These are phyloP conservation scores for Sepioteuthis lessoniana DNA, from an alignment of 2,888 invertebrate species.

Conservation along the genomic window DNA sequence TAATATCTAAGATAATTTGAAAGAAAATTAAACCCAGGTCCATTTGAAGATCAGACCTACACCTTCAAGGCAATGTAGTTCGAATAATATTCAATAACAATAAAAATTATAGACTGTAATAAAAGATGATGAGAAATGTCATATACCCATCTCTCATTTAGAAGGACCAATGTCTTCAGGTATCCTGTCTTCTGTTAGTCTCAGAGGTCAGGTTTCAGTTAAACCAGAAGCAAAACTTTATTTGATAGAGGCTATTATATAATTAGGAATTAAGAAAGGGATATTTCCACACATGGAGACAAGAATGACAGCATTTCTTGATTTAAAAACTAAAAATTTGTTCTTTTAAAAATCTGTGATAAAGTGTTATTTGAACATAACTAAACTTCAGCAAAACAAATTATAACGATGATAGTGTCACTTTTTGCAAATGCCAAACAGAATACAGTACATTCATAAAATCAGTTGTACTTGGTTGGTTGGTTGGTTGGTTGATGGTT, in stretches of 20 bases:
- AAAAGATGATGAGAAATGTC: background rate
- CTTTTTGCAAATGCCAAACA: no score
- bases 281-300: background rate
- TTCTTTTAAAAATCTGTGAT: background rate
- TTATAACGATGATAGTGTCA: no score
- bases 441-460: no score
- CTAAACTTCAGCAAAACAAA: no score
- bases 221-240: background rate
- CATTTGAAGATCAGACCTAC: background rate
- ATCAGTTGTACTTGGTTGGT: no score
- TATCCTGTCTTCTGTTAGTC: background rate
- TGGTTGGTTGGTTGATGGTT: no score
- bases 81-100: background rate
- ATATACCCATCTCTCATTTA: background rate
- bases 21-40: background rate
- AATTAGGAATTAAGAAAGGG: slow-evolving; percentile 20
- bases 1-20: slow-evolving; percentile 2
- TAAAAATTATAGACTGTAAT: background rate
- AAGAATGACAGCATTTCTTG: background rate
- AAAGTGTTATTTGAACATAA: no score
- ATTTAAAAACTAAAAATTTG: background rate
- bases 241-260: background rate
- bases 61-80: background rate
- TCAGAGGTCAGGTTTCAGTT: slow-evolving; percentile 5
- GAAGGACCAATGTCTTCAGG: slow-evolving; percentile 9